Evolutionary conservation across 2,113 vertebrate genomes (phyloP), one percentile per base, ranked within the genome.

Genomic region (Albula glossodonta): DNA sequence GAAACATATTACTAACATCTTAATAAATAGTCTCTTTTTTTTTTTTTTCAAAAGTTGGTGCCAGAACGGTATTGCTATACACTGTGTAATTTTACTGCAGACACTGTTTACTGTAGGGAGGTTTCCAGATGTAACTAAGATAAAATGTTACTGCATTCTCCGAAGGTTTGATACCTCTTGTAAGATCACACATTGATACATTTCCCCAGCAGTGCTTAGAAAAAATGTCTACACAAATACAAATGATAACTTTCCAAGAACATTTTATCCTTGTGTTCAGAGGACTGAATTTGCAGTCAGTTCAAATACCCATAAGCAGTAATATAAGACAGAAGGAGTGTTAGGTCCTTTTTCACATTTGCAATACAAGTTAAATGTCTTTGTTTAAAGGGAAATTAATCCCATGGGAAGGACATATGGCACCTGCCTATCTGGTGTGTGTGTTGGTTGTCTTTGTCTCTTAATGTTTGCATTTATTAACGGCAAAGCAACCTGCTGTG

Each of bases 401-500:
- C 70, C 8, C 41, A 9, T 56, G 8, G 3, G 56, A 51, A 83
- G 31, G 50, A 66, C 74, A 60, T 79, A 74, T 83, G 82, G 78
- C 81, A 78, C 56, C 22, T 80, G 85, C 80, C 74, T 63, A 51
- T 80, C 12, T 4, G 82, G 74, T 51, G 60, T 79, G 74, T 19
- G 51, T 56, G 13, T 81, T 66, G 78, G 51, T 84, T 78, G 22
- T 51, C 31, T 86, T 86, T 81, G 77, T 84, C 83, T 81, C 84
- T 52, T 78, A 79, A 50, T 88, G 84, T 91, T 90, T 87, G 87
- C 86, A 9, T 81, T 87, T 89, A 87, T 80, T 91, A 93, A 90
- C 85, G 78, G 89, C 84, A 89, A 84, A 87, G 83, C 92, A 93
- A 92, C 91, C 92, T 92, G 91, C 63, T 80, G 88, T 82, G 1